Evolutionary conservation across 2,797 vertebrate species (phyloP).

Genomic region (Corythornis leucogaster): DNA sequence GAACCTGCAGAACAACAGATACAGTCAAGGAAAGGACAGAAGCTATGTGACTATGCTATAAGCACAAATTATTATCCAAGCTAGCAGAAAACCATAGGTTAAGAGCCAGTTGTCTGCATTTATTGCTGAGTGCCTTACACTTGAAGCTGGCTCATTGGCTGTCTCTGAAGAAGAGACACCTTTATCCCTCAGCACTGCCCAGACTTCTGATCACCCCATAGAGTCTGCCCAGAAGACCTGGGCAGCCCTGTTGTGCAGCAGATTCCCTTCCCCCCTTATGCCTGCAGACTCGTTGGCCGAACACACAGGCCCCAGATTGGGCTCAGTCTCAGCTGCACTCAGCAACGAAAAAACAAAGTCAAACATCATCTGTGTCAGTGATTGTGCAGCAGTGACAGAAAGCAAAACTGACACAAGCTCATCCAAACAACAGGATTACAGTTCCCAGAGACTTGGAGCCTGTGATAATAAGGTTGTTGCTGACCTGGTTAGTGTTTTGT

Average conservation of each 20-base stretch:
- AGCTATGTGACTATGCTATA: neutral
- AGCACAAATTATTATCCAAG: neutral
- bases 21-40: neutral
- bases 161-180: neutral
- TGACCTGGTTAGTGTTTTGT: slow-evolving; percentile 53
- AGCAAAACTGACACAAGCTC: slow-evolving; percentile 61
- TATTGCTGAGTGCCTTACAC: neutral
- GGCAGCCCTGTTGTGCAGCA: neutral
- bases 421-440: slow-evolving; percentile 60
- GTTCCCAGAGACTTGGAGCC: slow-evolving; percentile 16
- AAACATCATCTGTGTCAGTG: slow-evolving; percentile 60
- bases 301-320: neutral
- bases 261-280: neutral
- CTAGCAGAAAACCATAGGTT: neutral
- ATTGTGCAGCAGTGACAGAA: slow-evolving; percentile 46
- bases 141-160: neutral
- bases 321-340: slow-evolving; percentile 29
- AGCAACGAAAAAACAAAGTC: slow-evolving; percentile 54
- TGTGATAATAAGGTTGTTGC: slow-evolving; percentile 57
- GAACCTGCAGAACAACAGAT: neutral
- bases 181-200: neutral
- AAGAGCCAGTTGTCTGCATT: neutral
- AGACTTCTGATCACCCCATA: neutral
- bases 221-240: neutral
- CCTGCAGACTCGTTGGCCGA: neutral